Conservation (phyloP, 1,140 invertebrate species). For the Drosophila sp. region DNA sequence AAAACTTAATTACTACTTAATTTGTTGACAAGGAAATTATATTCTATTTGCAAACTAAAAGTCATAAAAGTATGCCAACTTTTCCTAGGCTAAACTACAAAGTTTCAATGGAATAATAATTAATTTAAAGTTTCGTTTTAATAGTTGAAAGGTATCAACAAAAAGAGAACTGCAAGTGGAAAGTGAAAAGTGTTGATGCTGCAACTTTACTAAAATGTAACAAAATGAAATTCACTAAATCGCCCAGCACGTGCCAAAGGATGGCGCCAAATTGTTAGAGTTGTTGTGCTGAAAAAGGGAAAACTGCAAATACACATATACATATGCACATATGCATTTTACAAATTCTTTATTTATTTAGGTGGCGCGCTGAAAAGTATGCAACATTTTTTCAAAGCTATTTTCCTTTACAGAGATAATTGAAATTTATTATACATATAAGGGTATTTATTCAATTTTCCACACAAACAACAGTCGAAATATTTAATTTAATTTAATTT, state of each 20-base stretch:
- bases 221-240: not conserved
- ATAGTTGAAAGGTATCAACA: too few relatives aligned
- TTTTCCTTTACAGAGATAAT: too few relatives aligned
- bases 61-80: not conserved
- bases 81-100: not conserved
- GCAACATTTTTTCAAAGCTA: constrained; percentile 9
- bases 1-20: constrained; percentile 5
- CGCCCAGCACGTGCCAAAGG: not conserved
- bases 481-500: too few relatives aligned
- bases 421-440: too few relatives aligned
- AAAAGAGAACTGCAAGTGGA: not conserved
- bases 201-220: not conserved
- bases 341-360: too few relatives aligned
- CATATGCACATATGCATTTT: too few relatives aligned
- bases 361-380: not conserved
- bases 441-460: too few relatives aligned
- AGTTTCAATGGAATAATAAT: not conserved
- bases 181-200: not conserved
- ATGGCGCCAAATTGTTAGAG: not conserved
- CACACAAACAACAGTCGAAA: too few relatives aligned
- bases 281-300: not conserved
- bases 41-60: not conserved
- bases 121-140: constrained; percentile 2
- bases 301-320: too few relatives aligned
- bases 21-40: not conserved